Base-by-base conservation (phyloP, 2,888 invertebrate species). In the Spisula solida region DNA sequence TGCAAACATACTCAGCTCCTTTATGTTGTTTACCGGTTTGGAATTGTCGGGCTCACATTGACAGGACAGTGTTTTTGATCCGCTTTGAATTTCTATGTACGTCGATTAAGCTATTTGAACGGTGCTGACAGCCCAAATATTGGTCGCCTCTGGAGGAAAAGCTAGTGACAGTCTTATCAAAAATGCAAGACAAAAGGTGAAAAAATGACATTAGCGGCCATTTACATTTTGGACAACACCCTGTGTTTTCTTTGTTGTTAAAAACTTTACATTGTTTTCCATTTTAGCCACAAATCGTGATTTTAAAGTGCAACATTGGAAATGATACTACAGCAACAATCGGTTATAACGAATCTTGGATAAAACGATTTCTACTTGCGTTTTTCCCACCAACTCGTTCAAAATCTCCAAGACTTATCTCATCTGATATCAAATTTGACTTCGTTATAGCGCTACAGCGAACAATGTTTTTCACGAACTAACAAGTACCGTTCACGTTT, bases 1-100 rank as follows among this genome's bases (percentile, higher is more conserved):
- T 47, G 12, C 51, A 85, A 78, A 56, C 41, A 55, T 56, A 56
- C 55, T 85, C 55, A 85, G 56, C 6, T 34, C 56, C 79, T 78
- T 41, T n/a, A 85, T 48, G 80, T 48, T 80, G 80, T 80, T 80
- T 80, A n/a, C 48, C 47, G 14, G 51, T 80, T 80, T 80, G 51
- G 51, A 80, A 80, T 51, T 48, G 51, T 48, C 51, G 48, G 48
- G 14, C 80, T 75, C 18, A 8, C 51, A 48, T 80, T 80, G 80
- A 48, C 80, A 80, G 25, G 80, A 25, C 48, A n/a, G n/a, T 51
- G 12, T 80, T 47, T 48, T 41, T 80, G 47, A 80, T 48, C 80
- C 51, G 80, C 80, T 80, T 80, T 80, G 80, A 80, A 47, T 25
- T 25, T 48, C 47, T 25, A 51, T n/a, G 29, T 34, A 75, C 16